Percentiles rank a stretch among this genome's conserved stretches.
Conservation (phyloP, 2,797 vertebrate genomes). For the Pyrocephalus nanus region DNA sequence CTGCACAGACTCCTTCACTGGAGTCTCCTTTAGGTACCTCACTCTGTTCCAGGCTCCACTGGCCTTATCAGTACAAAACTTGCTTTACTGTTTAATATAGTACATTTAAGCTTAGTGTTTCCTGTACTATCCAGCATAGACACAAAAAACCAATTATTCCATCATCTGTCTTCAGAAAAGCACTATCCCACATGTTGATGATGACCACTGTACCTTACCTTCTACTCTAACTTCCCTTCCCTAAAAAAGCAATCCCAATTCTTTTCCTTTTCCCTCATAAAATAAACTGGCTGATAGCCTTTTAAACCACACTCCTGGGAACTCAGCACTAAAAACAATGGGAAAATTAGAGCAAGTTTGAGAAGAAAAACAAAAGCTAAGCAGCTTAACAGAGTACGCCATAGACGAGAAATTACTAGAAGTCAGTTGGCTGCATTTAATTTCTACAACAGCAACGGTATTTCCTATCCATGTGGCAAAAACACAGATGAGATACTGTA, state of each 20-base stretch:
- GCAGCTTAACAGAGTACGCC: not conserved
- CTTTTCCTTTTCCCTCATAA: not conserved
- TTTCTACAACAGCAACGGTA: not conserved
- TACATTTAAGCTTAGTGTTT: not conserved
- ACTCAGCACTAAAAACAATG: not conserved
- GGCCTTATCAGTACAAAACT: not conserved
- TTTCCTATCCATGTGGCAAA: not conserved
- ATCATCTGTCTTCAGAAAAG: not conserved
- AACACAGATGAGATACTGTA: slow-evolving; percentile 12
- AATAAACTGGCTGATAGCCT: not conserved
- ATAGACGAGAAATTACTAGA: not conserved
- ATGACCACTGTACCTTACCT: not conserved
- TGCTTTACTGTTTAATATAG: not conserved
- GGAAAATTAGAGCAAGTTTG: not conserved
- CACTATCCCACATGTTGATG: not conserved
- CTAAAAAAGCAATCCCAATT: not conserved
- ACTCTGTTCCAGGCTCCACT: not conserved
- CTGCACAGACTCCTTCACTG: not conserved
- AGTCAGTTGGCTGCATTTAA: not conserved
- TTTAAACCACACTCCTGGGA: not conserved
- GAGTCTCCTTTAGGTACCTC: not conserved
- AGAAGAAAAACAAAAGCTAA: not conserved
- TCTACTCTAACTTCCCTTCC: not conserved
- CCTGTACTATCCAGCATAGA: not conserved
- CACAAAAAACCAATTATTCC: not conserved